Evolutionary conservation across 30 jellyfish, hydroid and myxozoan genomes (phyloP).

Genomic region (Cassiopea andromeda): DNA sequence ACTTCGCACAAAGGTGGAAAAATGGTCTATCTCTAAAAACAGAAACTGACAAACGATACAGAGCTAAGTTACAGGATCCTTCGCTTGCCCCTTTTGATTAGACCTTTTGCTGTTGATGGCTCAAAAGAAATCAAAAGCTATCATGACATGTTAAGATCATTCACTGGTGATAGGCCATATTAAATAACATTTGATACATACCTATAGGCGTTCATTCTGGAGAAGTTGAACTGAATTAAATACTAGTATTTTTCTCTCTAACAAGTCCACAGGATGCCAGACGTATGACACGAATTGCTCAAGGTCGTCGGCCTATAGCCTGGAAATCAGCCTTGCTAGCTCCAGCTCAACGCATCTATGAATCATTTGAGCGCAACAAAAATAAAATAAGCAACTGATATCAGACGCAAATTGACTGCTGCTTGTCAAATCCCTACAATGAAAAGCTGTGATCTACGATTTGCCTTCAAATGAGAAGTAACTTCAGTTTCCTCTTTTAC

Average conservation of each 20-base stretch:
- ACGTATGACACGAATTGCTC: neutral
- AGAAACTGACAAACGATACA: too few relatives aligned
- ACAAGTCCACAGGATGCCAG: conserved; percentile 10
- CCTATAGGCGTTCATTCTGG: conserved; percentile 51
- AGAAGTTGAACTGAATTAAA: too few relatives aligned
- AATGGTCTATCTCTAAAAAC: too few relatives aligned
- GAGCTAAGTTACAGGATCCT: too few relatives aligned
- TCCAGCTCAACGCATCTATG: neutral
- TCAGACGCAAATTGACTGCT: neutral
- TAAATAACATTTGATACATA: neutral
- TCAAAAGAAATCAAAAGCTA: neutral
- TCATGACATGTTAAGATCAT: neutral
- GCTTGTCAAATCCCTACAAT: neutral
- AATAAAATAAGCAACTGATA: neutral
- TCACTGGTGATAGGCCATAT: neutral
- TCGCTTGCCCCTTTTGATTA: too few relatives aligned
- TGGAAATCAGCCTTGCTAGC: neutral
- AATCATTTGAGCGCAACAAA: neutral
- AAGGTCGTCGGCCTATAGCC: conserved; percentile 17
- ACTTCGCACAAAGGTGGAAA: too few relatives aligned
- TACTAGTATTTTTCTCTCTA: neutral
- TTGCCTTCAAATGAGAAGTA: conserved; percentile 10
- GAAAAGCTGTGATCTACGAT: neutral
- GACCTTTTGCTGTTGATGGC: neutral
- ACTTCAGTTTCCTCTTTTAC: conserved; percentile 68